These are phyloP conservation scores for Gymnocephalus cernua DNA, from an alignment of 2,113 vertebrate genomes.

Conservation along the genomic window DNA sequence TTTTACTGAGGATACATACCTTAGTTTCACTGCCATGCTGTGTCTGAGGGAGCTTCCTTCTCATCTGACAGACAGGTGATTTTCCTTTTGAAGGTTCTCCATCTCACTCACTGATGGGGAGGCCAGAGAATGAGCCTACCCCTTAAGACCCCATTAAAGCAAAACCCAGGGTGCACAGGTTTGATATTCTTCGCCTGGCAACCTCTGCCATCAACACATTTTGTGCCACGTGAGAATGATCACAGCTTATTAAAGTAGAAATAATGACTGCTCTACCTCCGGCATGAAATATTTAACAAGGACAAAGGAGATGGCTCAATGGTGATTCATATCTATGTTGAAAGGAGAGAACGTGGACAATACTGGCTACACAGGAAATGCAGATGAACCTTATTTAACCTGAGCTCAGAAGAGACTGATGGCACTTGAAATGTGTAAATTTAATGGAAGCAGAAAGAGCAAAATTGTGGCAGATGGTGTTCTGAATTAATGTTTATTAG, in stretches of 20 bases:
- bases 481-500: slow-evolving; percentile 52
- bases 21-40: slow-evolving; percentile 21
- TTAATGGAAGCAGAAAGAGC: slow-evolving; percentile 45
- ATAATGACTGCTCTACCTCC: slow-evolving; percentile 84
- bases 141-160: slow-evolving; percentile 81
- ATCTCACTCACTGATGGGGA: slow-evolving; percentile 66
- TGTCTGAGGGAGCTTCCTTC: slow-evolving; percentile 41
- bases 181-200: slow-evolving; percentile 78
- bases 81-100: slow-evolving; percentile 71
- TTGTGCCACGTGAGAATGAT: slow-evolving; percentile 82
- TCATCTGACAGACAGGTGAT: slow-evolving; percentile 65
- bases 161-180: slow-evolving; percentile 65
- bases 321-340: slow-evolving; percentile 79
- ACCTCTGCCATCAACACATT: slow-evolving; percentile 81
- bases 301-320: slow-evolving; percentile 79
- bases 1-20: slow-evolving; percentile 1
- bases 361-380: slow-evolving; percentile 56
- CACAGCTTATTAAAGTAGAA: slow-evolving; percentile 83
- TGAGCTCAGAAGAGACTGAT: slow-evolving; percentile 33
- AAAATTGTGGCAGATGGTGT: slow-evolving; percentile 1
- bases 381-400: slow-evolving; percentile 60
- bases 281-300: slow-evolving; percentile 86
- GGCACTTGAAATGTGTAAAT: slow-evolving; percentile 44
- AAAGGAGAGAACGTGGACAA: slow-evolving; percentile 69
- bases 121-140: slow-evolving; percentile 65